A percentile compares a stretch with the other conserved stretches of the same genome.
These are phyloP conservation scores for Peromyscus attwateri DNA, from an alignment of 2,797 vertebrate genomes.

Conservation along the genomic window DNA sequence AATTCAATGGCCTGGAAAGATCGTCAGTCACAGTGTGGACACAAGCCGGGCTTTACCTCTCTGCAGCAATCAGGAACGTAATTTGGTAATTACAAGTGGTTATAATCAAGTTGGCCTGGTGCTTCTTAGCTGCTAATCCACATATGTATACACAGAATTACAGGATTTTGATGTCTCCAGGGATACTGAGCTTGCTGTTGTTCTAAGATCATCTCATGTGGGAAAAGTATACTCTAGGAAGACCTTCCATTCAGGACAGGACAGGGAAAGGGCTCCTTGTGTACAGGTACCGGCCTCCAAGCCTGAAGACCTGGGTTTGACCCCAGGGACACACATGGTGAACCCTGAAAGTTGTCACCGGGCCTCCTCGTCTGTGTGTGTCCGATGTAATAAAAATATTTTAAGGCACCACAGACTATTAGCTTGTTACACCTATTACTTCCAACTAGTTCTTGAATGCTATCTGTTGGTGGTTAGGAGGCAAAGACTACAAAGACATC, in stretches of 20 bases:
- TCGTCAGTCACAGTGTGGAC: background rate
- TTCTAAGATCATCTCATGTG: background rate
- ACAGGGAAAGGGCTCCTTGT: background rate
- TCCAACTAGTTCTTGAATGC: background rate
- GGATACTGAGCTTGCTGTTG: background rate
- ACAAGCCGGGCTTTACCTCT: constrained; percentile 35
- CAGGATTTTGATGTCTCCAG: background rate
- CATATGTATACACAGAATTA: background rate
- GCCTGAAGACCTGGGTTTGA: background rate
- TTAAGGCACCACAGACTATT: background rate
- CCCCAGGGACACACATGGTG: background rate
- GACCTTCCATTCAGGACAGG: background rate
- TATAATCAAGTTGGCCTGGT: constrained; percentile 46
- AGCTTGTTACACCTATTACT: background rate
- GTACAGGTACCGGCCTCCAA: background rate
- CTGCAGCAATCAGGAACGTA: constrained; percentile 55
- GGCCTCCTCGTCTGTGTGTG: background rate
- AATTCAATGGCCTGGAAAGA: constrained; percentile 10
- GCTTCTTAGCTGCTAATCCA: constrained; percentile 46
- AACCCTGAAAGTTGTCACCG: background rate
- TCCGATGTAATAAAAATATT: background rate
- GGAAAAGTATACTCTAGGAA: background rate
- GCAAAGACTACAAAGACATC: background rate
- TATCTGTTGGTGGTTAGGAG: background rate
- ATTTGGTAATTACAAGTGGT: constrained; percentile 61